phyloP scores from a whole-genome alignment of 2,113 vertebrate species.

The Monopterus albus region DNA sequence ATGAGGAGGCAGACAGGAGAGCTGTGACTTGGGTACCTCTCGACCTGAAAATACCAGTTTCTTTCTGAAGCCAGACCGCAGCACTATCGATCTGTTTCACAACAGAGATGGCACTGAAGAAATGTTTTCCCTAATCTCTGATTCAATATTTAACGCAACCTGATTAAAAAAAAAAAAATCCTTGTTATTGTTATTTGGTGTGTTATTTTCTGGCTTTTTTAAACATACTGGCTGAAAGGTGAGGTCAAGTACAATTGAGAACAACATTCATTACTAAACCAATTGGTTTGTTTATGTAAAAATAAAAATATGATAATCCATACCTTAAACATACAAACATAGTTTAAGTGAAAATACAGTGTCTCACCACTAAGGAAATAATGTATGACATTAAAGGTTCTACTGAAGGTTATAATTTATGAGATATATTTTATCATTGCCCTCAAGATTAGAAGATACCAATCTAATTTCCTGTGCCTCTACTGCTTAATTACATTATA shows the following conservation, averaged over 20 bases:
- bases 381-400: conserved; percentile 19
- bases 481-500: conserved; percentile 57
- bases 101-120: not conserved
- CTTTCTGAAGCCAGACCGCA: conserved; percentile 14
- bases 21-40: conserved; percentile 21
- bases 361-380: not conserved
- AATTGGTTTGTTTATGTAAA: not conserved
- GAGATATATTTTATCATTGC: conserved; percentile 46
- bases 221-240: not conserved
- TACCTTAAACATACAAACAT: not conserved
- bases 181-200: conserved; percentile 7
- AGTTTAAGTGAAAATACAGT: too few species aligned
- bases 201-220: not conserved
- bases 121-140: not conserved
- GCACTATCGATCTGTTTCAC: conserved; percentile 30
- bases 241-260: too few species aligned
- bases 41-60: conserved; percentile 18
- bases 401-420: conserved; percentile 44
- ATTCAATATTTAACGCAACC: conserved; percentile 1
- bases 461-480: conserved; percentile 53
- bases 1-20: conserved; percentile 31
- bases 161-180: conserved; percentile 9
- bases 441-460: conserved; percentile 55
- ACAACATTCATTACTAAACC: not conserved
- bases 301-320: not conserved